Conservation (phyloP, 2,888 invertebrate species). For the Spialia ferax region DNA sequence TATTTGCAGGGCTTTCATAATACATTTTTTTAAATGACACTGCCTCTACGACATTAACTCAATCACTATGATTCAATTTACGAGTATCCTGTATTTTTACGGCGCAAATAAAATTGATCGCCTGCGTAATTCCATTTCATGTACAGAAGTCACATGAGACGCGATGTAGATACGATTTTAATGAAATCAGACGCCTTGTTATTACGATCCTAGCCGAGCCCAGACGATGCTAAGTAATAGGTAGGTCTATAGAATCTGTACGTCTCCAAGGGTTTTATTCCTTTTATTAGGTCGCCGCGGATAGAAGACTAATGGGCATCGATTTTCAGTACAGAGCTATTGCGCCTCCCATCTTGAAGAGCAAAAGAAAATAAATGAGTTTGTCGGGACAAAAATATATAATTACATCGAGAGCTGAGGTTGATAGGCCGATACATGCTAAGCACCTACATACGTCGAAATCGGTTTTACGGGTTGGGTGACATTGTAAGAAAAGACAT, state of each 20-base stretch:
- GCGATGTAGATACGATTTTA: slow-evolving; percentile 5
- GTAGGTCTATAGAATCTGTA: no score
- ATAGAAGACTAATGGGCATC: slow-evolving; percentile 31
- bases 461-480: slow-evolving; percentile 26
- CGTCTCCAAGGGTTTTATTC: slow-evolving; percentile 21
- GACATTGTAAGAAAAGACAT: slow-evolving; percentile 39
- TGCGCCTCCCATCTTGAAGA: background rate
- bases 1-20: background rate
- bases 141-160: background rate
- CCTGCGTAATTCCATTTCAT: background rate
- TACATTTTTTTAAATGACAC: background rate
- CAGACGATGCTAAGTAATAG: slow-evolving; percentile 30
- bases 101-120: background rate
- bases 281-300: slow-evolving; percentile 24
- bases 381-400: slow-evolving; percentile 9
- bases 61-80: slow-evolving; percentile 4
- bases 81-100: background rate
- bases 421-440: no score
- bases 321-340: slow-evolving; percentile 31
- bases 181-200: slow-evolving; percentile 23
- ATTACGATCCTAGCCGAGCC: slow-evolving; percentile 11
- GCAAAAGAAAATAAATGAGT: slow-evolving; percentile 19
- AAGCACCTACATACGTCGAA: no score
- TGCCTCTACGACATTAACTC: background rate
- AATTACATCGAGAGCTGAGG: no score